These are phyloP conservation scores for Sylvia atricapilla DNA, from an alignment of 2,113 vertebrate genomes.

Conservation along the genomic window DNA sequence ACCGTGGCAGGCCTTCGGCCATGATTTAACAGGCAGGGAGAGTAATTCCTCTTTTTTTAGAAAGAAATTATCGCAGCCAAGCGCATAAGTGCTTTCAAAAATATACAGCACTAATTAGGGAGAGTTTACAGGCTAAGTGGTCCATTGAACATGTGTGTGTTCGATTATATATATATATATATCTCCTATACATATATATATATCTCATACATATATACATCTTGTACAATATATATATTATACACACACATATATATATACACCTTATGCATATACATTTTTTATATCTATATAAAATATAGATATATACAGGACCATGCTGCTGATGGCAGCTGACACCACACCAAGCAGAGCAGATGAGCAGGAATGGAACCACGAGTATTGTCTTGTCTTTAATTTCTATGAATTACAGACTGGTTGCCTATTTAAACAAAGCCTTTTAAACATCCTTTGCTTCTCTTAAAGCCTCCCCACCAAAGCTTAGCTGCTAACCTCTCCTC, in stretches of 20 bases:
- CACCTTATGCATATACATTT: not conserved
- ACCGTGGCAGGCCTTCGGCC: not conserved
- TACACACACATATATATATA: not conserved
- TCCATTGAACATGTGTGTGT: accelerated
- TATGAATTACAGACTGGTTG: not conserved
- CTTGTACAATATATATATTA: no score
- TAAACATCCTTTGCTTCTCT: not conserved
- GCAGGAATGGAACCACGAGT: accelerated
- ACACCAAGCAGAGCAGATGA: not conserved
- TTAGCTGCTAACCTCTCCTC: not conserved
- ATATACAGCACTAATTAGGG: not conserved
- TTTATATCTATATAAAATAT: not conserved
- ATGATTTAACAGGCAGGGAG: not conserved
- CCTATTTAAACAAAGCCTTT: not conserved
- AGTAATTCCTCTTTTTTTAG: conserved; percentile 1
- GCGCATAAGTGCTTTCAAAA: not conserved
- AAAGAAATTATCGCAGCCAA: not conserved
- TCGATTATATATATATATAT: no score
- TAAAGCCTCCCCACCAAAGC: not conserved
- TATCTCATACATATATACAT: not conserved
- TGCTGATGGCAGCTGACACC: not conserved
- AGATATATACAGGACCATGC: not conserved
- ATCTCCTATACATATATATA: not conserved
- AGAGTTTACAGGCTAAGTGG: not conserved
- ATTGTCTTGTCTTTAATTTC: not conserved